Base-by-base conservation (phyloP, 1,140 invertebrate species). In the Temnothorax nylanderi region DNA sequence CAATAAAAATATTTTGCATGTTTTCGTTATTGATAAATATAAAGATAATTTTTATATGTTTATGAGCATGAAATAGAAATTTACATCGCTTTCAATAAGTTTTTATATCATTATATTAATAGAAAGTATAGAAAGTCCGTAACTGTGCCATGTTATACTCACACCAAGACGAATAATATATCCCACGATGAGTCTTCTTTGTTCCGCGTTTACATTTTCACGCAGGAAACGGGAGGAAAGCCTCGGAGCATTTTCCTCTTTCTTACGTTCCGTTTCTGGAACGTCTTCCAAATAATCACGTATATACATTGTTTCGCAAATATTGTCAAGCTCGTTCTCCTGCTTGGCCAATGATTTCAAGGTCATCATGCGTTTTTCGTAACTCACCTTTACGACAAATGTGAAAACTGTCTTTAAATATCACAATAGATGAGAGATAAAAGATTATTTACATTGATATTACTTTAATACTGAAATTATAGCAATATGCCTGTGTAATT, bases 111-210 rank as follows among this genome's bases (percentile, higher is more conserved):
- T 0, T 11, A 34, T 44, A 54, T 60, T 60, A 21, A 47, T 34
- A 47, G 2, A n/a, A 21, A 11, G 26, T 26, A 26, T 26, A 26
- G 0, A 26, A 26, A 26, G 26, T 47, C 7, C 2, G 2, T 41
- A 64, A 76, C 37, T 54, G 13, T 34, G 2, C 11, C 1, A 67
- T 8, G 3, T 41, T 51, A 10, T 13, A 77, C 86, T 90, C 62
- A 93, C 92, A 2, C 84, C 87, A 1, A 91, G 3, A 44, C 26
- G 62, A 11, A 92, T 86, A 7, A 93, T n/a, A 49, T 90, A 93
- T 6, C 51, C 77, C 0, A 93, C 80, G 0, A 93, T 76, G 3
- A 93, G 18, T 44, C 58, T 89, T 11, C 93, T 89, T n/a, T 92
- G 91, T 1, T 90, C 80, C 1, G 47, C 49, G 13, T 91, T 91